Evolutionary conservation across 2,113 vertebrate genomes (phyloP), one percentile per base, ranked within the genome.

Genomic region (Xenopus tropicalis): DNA sequence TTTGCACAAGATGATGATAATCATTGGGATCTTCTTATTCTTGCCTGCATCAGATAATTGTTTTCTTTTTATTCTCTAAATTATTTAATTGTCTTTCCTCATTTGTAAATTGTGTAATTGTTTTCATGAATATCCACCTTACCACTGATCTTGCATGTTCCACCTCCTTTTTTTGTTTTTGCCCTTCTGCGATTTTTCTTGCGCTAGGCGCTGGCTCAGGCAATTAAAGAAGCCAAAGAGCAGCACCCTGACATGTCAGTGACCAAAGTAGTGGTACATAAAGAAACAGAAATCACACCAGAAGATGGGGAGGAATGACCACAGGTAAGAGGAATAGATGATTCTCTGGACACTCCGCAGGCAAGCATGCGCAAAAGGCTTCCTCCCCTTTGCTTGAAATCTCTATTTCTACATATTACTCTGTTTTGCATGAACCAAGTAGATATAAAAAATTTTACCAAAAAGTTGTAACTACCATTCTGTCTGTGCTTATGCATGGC

Each of bases 241-340:
- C 97, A 98, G 93, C 97, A 99, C 90, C 97, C 97, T 90, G 97
- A 98, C 93, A 99, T 99, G 97, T 97, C 97, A 90, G 96, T 99
- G 93, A 99, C 96, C 95, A 98, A 98, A 93, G 97, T 99, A 95
- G 97, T 99, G 93, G 97, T 99, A 86, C 97, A 99, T 94, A 99
- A 98, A 96, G 97, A 98, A 88, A 98, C 94, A 88, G 97, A 99
- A 91, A 96, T 98, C 94, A 94, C 95, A 64, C 89, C 95, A 73
- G 94, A 96, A 86, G 95, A 97, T 80, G 95, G 93, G 86, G 95
- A 96, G 90, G 93, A 97, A 88, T 97, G 94, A 99, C 86, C 79
- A 79, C 92, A 98, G 97, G 97, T 99, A 96, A 99, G 96, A 91
- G 76, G 82, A 80, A 65, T 48, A 51, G 63, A 81, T 74, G 71